Evolutionary conservation across 1,140 invertebrate genomes (phyloP).

Genomic region (Drosophila orosa): DNA sequence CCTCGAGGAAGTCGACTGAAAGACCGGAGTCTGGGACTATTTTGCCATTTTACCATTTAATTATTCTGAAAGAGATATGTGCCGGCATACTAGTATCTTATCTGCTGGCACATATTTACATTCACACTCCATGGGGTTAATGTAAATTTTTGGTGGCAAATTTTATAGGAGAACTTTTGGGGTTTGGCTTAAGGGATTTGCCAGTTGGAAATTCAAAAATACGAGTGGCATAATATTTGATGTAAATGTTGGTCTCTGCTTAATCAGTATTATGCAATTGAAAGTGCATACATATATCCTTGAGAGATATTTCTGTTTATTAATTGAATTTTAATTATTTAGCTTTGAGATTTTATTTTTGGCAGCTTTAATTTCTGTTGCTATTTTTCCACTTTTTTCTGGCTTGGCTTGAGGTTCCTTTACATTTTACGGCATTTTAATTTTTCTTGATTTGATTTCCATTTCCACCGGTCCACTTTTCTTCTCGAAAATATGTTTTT

Average conservation of each 20-base stretch:
- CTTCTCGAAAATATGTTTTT: conserved; percentile 36
- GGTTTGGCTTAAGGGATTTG: conserved; percentile 28
- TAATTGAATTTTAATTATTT: neutral
- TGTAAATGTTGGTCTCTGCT: conserved; percentile 9
- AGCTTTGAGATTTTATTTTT: neutral
- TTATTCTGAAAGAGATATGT: conserved; percentile 43
- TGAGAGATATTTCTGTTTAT: neutral
- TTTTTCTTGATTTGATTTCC: conserved; percentile 51
- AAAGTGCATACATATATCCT: neutral
- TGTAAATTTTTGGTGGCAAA: conserved; percentile 43
- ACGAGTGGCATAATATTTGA: conserved; percentile 8
- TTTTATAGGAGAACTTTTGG: conserved; percentile 28
- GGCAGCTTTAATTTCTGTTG: neutral
- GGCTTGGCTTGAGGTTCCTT: conserved; percentile 9
- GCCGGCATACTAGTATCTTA: neutral
- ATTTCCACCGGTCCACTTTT: conserved; percentile 17
- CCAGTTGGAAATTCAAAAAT: conserved; percentile 20
- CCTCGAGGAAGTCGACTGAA: conserved; percentile 23
- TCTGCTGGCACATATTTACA: conserved; percentile 25
- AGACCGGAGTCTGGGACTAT: conserved; percentile 20
- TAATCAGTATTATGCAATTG: conserved; percentile 14
- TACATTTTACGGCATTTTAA: conserved; percentile 44
- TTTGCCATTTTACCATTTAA: conserved; percentile 50
- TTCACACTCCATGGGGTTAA: conserved; percentile 45
- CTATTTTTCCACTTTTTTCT: neutral